Evolutionary conservation across 2,113 vertebrate genomes (phyloP).

Genomic region (Neolamprologus ventralis): DNA sequence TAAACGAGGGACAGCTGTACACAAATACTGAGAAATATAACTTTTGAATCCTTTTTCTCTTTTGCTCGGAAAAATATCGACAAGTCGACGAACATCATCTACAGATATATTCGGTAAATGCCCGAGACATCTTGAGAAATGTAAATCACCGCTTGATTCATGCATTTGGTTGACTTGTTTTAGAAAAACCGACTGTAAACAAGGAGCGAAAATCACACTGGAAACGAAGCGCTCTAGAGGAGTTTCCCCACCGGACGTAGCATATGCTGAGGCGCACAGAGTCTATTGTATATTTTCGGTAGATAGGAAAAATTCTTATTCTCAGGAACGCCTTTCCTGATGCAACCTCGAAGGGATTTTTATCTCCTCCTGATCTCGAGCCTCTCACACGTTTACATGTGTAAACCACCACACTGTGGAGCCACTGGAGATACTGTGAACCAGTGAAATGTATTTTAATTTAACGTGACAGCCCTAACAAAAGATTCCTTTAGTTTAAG

Average conservation of each 20-base stretch:
- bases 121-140: rapidly evolving
- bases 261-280: neutral
- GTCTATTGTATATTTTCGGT: neutral
- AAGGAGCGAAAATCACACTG: neutral
- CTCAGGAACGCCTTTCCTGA: neutral
- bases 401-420: neutral
- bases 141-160: neutral
- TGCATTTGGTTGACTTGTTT: neutral
- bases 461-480: neutral
- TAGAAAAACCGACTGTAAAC: rapidly evolving
- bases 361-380: neutral
- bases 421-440: neutral
- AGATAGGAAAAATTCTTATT: neutral
- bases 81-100: neutral
- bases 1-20: rapidly evolving
- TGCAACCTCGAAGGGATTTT: neutral
- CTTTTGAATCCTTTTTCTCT: rapidly evolving
- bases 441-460: neutral
- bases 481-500: neutral
- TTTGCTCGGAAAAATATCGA: rapidly evolving
- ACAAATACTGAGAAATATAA: neutral
- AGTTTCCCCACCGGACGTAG: neutral
- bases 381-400: neutral
- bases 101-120: neutral
- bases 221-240: rapidly evolving